A percentile compares a stretch with the other conserved stretches of the same genome.
Conservation (phyloP, 2,797 vertebrate species). For the Neomorphus geoffroyi region DNA sequence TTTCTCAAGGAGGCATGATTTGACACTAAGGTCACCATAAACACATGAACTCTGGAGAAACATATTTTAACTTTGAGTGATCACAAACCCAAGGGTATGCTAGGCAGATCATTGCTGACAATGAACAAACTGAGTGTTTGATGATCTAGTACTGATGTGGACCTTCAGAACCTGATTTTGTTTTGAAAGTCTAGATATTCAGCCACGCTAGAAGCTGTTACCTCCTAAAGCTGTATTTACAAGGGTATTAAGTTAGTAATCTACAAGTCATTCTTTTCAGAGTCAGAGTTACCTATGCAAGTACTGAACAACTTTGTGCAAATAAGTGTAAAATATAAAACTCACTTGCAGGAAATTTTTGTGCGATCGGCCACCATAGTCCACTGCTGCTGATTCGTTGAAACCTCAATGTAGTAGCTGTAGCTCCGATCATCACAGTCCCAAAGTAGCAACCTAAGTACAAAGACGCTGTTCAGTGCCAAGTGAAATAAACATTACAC, state of each 20-base stretch:
- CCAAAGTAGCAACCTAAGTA: slow-evolving; percentile 90
- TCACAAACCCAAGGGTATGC: background rate
- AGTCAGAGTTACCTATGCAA: background rate
- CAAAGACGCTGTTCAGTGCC: background rate
- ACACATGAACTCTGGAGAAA: background rate
- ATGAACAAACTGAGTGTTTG: background rate
- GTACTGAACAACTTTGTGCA: background rate
- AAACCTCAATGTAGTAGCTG: slow-evolving; percentile 95
- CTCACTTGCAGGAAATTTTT: slow-evolving; percentile 91
- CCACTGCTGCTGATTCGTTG: slow-evolving; percentile 96
- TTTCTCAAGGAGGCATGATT: background rate
- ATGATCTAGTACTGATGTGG: background rate
- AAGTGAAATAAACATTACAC: background rate
- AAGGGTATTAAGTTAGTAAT: background rate
- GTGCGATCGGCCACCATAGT: slow-evolving; percentile 92
- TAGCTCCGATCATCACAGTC: slow-evolving; percentile 98
- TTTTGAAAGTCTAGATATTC: background rate
- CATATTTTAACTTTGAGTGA: background rate
- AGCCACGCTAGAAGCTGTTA: background rate
- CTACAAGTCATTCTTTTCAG: background rate
- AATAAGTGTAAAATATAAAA: background rate
- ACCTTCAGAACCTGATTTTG: background rate
- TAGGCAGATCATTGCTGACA: background rate
- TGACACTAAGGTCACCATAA: background rate
- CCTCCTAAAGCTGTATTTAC: background rate